Conservation (phyloP, 2,888 invertebrate genomes). For the Perizoma flavofasciatum region DNA sequence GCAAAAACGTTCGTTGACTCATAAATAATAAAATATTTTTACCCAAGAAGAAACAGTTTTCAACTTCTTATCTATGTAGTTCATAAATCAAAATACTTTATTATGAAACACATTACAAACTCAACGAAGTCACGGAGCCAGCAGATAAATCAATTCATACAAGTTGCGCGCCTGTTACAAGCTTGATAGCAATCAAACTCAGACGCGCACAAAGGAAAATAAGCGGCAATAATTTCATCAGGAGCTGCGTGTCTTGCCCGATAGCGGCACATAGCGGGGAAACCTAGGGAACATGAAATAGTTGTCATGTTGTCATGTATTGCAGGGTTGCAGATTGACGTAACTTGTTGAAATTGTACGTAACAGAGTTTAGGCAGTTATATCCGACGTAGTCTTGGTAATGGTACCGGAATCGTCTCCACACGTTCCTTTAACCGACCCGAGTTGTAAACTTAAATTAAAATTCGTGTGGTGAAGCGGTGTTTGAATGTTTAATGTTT, state of each 20-base stretch:
- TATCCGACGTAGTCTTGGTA: constrained; percentile 15
- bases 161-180: constrained; percentile 19
- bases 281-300: constrained; percentile 7
- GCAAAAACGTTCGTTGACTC: no score
- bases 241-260: constrained; percentile 21
- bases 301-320: constrained; percentile 18
- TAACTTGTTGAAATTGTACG: constrained; percentile 29
- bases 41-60: not conserved
- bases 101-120: constrained; percentile 21
- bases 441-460: constrained; percentile 23
- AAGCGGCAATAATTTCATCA: constrained; percentile 30
- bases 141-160: constrained; percentile 25
- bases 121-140: constrained; percentile 12
- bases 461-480: constrained; percentile 14
- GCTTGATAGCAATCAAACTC: constrained; percentile 26
- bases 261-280: constrained; percentile 10
- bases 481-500: constrained; percentile 8
- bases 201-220: constrained; percentile 20
- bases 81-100: constrained; percentile 17
- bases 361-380: constrained; percentile 22
- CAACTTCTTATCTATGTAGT: not conserved
- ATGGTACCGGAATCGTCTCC: constrained; percentile 11
- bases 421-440: constrained; percentile 1
- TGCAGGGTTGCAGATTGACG: constrained; percentile 17
- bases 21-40: no score